phyloP scores from a whole-genome alignment of 2,888 invertebrate species.

The Aphelenchoides bicaudatus region DNA sequence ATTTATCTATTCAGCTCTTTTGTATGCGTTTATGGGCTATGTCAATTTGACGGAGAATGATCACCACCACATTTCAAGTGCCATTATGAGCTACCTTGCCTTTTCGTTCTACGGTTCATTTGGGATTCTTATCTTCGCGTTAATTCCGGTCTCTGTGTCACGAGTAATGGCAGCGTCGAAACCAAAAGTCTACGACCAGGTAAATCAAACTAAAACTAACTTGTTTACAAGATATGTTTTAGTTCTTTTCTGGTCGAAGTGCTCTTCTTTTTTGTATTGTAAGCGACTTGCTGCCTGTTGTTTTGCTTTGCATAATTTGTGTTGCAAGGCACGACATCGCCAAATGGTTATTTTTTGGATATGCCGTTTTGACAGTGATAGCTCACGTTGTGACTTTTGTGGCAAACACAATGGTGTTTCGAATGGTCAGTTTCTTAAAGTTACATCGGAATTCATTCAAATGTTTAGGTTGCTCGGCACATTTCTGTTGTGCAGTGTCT shows the following conservation, averaged over 20 bases:
- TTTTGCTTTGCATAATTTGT: constrained; percentile 42
- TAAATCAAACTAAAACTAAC: neutral
- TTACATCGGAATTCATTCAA: too few species aligned
- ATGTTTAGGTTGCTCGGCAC: too few species aligned
- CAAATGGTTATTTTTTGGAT: constrained; percentile 39
- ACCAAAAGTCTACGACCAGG: constrained; percentile 35
- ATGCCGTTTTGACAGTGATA: constrained; percentile 40
- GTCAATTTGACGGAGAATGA: constrained; percentile 41
- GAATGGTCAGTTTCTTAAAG: too few species aligned
- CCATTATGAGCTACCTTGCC: constrained; percentile 38
- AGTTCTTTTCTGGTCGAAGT: constrained; percentile 40
- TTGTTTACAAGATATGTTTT: constrained; percentile 19
- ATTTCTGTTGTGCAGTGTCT: constrained; percentile 46
- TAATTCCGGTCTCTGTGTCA: constrained; percentile 47
- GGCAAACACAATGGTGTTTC: constrained; percentile 46
- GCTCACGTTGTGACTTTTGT: constrained; percentile 48
- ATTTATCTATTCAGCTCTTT: constrained; percentile 24
- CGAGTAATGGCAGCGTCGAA: constrained; percentile 42
- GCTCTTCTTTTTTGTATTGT: constrained; percentile 42
- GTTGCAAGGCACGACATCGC: constrained; percentile 41
- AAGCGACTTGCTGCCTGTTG: constrained; percentile 41
- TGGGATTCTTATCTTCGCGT: constrained; percentile 49
- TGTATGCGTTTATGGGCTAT: constrained; percentile 51
- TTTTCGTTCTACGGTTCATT: constrained; percentile 54
- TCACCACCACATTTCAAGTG: constrained; percentile 32